Evolutionary conservation across 2,888 invertebrate species (phyloP).

Genomic region (Hemithea aestivaria): DNA sequence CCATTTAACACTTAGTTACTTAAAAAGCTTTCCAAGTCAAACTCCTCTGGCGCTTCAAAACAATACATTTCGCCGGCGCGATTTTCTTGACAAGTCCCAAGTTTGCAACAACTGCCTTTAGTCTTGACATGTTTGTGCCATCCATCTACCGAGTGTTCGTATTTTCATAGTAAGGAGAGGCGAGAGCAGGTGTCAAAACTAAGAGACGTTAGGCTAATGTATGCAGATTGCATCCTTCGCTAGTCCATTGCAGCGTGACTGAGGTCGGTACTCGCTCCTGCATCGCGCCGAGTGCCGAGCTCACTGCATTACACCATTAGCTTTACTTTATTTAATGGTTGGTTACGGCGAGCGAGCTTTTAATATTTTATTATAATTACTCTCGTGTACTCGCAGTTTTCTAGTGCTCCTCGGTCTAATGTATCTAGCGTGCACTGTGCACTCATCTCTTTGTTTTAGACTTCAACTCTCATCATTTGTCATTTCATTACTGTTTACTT

Average conservation of each 20-base stretch:
- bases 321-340: conserved; percentile 56
- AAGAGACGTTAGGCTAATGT: conserved; percentile 74
- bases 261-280: conserved; percentile 23
- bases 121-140: conserved; percentile 67
- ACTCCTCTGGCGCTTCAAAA: conserved; percentile 33
- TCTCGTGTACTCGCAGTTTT: conserved; percentile 21
- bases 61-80: conserved; percentile 40
- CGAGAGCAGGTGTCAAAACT: conserved; percentile 77
- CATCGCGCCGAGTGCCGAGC: conserved; percentile 18
- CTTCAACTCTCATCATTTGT: too few relatives aligned
- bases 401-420: conserved; percentile 19
- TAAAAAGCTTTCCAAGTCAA: conserved; percentile 42
- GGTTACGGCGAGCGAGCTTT: conserved; percentile 30
- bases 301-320: conserved; percentile 52
- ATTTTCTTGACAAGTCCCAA: conserved; percentile 45
- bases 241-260: conserved; percentile 33
- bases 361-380: conserved; percentile 31
- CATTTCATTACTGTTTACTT: too few relatives aligned
- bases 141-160: conserved; percentile 52
- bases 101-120: conserved; percentile 56
- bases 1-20: conserved; percentile 41
- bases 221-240: conserved; percentile 76
- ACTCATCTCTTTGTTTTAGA: conserved; percentile 16
- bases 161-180: conserved; percentile 44
- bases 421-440: conserved; percentile 6